These are phyloP conservation scores for Marasmarcha lunaedactyla DNA, from an alignment of 2,888 invertebrate genomes.

Conservation along the genomic window DNA sequence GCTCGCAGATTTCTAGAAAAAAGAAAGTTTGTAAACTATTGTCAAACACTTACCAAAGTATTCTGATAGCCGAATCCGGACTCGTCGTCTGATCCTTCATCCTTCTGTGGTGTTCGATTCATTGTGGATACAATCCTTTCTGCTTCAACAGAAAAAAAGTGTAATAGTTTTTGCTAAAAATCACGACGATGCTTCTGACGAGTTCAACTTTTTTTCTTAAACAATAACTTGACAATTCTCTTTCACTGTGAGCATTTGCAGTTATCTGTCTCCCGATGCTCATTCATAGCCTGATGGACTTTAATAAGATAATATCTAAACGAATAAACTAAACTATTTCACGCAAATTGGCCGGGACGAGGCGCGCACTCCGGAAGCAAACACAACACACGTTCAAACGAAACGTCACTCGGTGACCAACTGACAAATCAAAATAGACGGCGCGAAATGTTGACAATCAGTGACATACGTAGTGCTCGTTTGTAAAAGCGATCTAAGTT, in stretches of 20 bases:
- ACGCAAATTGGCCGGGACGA: conserved; percentile 47
- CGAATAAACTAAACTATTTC: conserved; percentile 59
- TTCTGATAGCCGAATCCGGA: conserved; percentile 78
- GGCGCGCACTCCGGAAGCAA: conserved; percentile 23
- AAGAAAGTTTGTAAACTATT: no score
- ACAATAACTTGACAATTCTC: conserved; percentile 21
- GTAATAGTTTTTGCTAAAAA: conserved; percentile 12
- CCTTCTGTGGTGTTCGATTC: conserved; percentile 44
- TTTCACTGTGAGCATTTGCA: conserved; percentile 32
- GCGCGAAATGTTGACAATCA: conserved; percentile 21
- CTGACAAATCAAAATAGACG: conserved; percentile 34
- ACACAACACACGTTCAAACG: conserved; percentile 39
- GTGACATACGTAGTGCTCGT: conserved; percentile 27
- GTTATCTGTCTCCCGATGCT: conserved; percentile 32
- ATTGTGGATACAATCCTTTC: conserved; percentile 24
- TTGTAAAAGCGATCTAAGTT: conserved; percentile 17
- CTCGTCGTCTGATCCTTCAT: conserved; percentile 69
- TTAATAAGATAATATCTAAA: conserved; percentile 51
- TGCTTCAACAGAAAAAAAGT: conserved; percentile 13
- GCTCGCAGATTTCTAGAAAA: no score
- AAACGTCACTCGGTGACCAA: conserved; percentile 45
- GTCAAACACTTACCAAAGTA: conserved; percentile 70
- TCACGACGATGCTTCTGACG: neutral
- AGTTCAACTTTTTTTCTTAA: conserved; percentile 13
- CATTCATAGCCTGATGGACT: conserved; percentile 32